A percentile compares a stretch with the other conserved stretches of the same genome.
Evolutionary conservation across 2,113 vertebrate species (phyloP).

Genomic region (Pavo muticus): DNA sequence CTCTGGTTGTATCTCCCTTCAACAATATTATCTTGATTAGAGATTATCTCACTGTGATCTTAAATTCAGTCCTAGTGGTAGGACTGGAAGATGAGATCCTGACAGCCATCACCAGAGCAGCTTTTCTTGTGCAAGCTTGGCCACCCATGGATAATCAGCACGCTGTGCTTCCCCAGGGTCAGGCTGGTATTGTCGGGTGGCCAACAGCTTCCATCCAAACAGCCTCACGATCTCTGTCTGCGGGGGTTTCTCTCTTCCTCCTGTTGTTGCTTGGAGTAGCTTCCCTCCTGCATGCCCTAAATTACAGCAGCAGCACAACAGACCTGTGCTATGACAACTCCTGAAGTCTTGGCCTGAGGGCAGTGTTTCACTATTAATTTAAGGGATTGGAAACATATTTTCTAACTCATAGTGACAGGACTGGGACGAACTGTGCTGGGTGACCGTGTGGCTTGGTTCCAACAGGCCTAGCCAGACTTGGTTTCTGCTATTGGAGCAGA

Average conservation of each 20-base stretch:
- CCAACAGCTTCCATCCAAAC: not conserved
- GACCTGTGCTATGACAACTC: not conserved
- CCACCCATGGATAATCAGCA: not conserved
- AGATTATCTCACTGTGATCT: not conserved
- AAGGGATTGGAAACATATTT: not conserved
- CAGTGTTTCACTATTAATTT: not conserved
- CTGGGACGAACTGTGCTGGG: not conserved
- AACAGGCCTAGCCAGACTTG: not conserved
- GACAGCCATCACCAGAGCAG: not conserved
- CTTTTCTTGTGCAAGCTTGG: not conserved
- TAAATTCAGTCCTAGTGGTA: not conserved
- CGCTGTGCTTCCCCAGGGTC: not conserved
- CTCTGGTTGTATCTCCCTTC: not conserved
- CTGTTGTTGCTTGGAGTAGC: rapidly evolving
- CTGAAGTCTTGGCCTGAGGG: not conserved
- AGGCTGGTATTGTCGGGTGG: not conserved
- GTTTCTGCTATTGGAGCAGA: not conserved
- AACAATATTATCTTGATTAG: not conserved
- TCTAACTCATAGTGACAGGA: not conserved
- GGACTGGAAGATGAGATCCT: too few relatives aligned
- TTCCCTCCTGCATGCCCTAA: not conserved
- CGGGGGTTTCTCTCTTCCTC: not conserved
- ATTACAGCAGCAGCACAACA: not conserved
- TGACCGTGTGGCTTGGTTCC: not conserved
- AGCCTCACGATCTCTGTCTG: not conserved